phyloP scores from a whole-genome alignment of 2,113 vertebrate species.

The Corynorhinus townsendii region DNA sequence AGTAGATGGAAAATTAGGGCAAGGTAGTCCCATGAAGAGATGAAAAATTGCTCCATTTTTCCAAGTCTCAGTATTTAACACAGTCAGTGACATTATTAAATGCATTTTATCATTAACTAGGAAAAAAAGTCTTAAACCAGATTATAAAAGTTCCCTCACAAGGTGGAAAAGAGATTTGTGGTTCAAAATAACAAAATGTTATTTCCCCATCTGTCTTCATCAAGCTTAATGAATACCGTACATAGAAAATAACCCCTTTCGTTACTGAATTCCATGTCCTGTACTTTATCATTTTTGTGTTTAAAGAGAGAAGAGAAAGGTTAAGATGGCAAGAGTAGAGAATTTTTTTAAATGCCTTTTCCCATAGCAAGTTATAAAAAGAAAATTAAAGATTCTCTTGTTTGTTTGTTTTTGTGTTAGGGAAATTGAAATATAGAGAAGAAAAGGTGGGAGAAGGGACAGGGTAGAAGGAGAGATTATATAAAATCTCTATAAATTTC shows the following conservation, averaged over 20 bases:
- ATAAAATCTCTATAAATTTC: neutral
- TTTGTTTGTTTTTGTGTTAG: neutral
- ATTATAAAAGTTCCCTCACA: neutral
- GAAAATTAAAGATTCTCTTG: neutral
- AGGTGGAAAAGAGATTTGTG: neutral
- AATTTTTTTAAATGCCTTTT: neutral
- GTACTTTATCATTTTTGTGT: too few relatives aligned
- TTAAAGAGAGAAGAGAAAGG: neutral
- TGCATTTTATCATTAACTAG: constrained; percentile 21
- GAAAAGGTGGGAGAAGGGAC: neutral
- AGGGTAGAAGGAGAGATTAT: neutral
- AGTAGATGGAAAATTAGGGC: neutral
- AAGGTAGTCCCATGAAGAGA: neutral
- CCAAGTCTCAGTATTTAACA: neutral
- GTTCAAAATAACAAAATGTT: constrained; percentile 4
- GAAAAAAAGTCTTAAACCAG: constrained; percentile 42
- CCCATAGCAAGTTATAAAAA: neutral
- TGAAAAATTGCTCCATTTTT: neutral
- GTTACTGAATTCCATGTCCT: neutral
- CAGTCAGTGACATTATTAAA: neutral
- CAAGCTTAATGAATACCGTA: neutral
- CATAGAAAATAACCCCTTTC: neutral
- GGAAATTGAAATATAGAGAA: neutral
- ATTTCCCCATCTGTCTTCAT: constrained; percentile 32
- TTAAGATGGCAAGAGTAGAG: neutral